Evolutionary conservation across 2,797 vertebrate genomes (phyloP).

Genomic region (Hapalemur alaotrensis): DNA sequence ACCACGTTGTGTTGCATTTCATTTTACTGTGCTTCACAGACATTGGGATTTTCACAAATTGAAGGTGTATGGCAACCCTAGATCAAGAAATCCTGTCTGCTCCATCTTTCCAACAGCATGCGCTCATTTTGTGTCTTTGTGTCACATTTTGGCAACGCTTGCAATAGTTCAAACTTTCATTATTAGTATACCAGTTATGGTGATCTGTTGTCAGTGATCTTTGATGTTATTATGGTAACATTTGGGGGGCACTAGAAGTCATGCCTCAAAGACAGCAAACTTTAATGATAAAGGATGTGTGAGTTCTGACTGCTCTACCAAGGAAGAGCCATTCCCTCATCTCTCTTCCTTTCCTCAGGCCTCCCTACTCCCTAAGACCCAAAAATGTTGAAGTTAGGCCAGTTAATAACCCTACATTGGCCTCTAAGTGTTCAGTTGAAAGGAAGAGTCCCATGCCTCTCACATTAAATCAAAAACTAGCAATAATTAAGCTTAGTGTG

Average conservation of each 20-base stretch:
- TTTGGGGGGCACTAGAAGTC: not conserved
- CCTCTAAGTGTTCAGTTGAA: too few species aligned
- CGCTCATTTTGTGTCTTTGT: not conserved
- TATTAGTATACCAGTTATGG: not conserved
- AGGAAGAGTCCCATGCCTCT: too few species aligned
- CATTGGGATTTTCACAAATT: not conserved
- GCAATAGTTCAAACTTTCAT: not conserved
- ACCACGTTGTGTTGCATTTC: not conserved
- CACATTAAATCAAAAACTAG: too few species aligned
- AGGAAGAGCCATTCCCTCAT: not conserved
- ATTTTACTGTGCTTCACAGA: not conserved
- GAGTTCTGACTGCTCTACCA: not conserved
- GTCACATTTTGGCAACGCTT: not conserved
- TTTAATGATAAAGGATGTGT: not conserved
- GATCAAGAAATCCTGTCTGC: not conserved
- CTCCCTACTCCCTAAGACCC: too few species aligned
- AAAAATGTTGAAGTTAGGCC: too few species aligned
- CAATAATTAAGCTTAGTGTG: too few species aligned
- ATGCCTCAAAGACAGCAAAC: not conserved
- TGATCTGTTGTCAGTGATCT: not conserved
- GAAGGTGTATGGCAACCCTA: too few species aligned
- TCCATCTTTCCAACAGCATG: not conserved
- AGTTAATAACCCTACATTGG: too few species aligned
- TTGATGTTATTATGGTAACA: not conserved
- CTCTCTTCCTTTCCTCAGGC: not conserved